Evolutionary conservation across 2,113 vertebrate species (phyloP).

Genomic region (Lagopus muta): DNA sequence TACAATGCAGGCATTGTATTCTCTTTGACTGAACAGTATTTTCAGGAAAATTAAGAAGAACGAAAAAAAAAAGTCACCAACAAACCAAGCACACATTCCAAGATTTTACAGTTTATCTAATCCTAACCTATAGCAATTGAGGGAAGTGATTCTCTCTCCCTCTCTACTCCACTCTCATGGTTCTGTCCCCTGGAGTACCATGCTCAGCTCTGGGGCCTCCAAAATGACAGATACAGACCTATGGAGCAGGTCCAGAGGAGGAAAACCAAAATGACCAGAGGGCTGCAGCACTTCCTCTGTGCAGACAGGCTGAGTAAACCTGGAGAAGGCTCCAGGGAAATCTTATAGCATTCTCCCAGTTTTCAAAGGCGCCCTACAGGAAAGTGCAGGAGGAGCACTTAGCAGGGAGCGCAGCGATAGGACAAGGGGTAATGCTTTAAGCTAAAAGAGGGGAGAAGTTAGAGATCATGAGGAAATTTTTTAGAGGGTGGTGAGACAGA

Average conservation of each 20-base stretch:
- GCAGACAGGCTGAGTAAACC: not conserved
- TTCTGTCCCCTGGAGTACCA: not conserved
- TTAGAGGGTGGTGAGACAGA: too few relatives aligned
- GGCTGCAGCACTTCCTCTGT: not conserved
- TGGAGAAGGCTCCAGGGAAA: not conserved
- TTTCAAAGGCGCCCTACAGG: not conserved
- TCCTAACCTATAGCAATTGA: not conserved
- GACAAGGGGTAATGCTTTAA: not conserved
- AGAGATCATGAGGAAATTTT: too few relatives aligned
- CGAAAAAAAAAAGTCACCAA: not conserved
- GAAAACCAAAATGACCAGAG: not conserved
- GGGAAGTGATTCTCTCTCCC: not conserved
- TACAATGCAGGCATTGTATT: not conserved
- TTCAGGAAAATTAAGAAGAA: slow-evolving; percentile 9
- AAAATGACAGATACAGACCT: not conserved
- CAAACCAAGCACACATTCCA: not conserved
- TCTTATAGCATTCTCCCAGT: not conserved
- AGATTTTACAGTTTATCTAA: not conserved
- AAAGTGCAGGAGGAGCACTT: not conserved
- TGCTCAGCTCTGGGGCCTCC: not conserved
- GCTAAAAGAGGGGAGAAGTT: too few relatives aligned
- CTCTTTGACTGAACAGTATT: not conserved
- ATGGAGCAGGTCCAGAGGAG: not conserved
- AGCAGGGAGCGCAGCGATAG: not conserved
- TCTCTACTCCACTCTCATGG: not conserved